Evolutionary conservation across 2,888 invertebrate genomes (phyloP).

Genomic region (Brachyopa scutellaris): DNA sequence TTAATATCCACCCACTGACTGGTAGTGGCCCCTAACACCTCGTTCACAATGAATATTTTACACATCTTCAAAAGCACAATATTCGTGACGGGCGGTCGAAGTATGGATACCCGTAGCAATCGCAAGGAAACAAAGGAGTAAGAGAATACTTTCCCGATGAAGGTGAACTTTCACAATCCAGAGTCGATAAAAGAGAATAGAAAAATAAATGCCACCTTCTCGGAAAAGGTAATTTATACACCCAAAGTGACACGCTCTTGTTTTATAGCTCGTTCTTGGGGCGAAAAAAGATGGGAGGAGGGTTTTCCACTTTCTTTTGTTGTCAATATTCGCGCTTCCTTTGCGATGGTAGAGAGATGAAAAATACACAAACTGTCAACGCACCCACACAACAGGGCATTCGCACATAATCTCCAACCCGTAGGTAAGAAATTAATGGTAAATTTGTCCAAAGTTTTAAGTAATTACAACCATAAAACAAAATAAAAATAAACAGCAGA

Average conservation of each 20-base stretch:
- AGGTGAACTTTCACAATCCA: not conserved
- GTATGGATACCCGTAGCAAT: too few relatives aligned
- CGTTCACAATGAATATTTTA: conserved; percentile 22
- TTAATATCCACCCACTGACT: not conserved
- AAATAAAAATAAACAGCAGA: not conserved
- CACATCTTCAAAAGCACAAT: conserved; percentile 19
- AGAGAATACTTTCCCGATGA: not conserved
- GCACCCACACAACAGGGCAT: not conserved
- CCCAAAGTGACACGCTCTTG: not conserved
- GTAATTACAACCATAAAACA: conserved; percentile 38
- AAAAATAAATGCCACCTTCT: conserved; percentile 17
- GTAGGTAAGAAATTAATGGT: conserved; percentile 16
- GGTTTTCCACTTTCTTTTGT: not conserved
- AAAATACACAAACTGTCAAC: conserved; percentile 3
- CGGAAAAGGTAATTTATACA: conserved; percentile 27
- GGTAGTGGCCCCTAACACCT: not conserved
- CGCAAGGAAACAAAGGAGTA: too few relatives aligned
- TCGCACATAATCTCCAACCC: not conserved
- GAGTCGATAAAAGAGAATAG: not conserved
- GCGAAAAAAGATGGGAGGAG: not conserved
- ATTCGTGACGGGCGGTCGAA: not conserved
- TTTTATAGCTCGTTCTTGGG: not conserved
- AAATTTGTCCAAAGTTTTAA: conserved; percentile 26
- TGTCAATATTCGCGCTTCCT: not conserved
- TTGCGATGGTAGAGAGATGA: not conserved